Conservation (phyloP, 2,888 invertebrate species). For the Drosophila mayaguana region DNA sequence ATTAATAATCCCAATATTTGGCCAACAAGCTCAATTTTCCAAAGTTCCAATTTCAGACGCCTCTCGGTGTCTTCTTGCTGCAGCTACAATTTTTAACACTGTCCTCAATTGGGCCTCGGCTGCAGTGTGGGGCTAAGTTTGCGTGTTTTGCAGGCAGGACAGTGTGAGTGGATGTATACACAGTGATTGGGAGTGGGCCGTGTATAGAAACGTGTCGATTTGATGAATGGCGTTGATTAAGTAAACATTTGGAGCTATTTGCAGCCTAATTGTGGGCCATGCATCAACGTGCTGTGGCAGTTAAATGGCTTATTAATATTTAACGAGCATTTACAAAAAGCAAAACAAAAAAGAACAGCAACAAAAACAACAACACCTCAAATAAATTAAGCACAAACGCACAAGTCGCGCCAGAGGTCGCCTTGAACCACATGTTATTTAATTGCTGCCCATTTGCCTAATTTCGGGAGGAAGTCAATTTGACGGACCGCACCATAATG, state of each 20-base stretch:
- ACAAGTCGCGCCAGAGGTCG: conserved; percentile 11
- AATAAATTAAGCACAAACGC: conserved; percentile 52
- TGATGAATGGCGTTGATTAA: conserved; percentile 79
- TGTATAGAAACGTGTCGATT: conserved; percentile 73
- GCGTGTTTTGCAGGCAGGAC: conserved; percentile 46
- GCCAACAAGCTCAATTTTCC: no score
- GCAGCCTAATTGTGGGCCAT: conserved; percentile 72
- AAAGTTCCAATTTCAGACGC: conserved; percentile 6
- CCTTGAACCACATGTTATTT: conserved; percentile 55
- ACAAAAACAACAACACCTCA: conserved; percentile 30
- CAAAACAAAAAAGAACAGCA: neutral
- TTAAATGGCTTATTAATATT: conserved; percentile 78
- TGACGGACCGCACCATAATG: conserved; percentile 42
- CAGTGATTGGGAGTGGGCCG: conserved; percentile 4
- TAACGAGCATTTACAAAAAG: conserved; percentile 53
- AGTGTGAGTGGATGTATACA: neutral
- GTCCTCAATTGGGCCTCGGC: conserved; percentile 39
- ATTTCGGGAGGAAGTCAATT: conserved; percentile 60
- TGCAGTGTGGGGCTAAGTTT: conserved; percentile 52
- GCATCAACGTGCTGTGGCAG: conserved; percentile 73
- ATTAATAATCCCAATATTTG: no score
- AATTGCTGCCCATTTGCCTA: conserved; percentile 68
- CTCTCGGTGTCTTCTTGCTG: conserved; percentile 5
- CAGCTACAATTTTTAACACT: conserved; percentile 22
- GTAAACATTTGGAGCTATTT: conserved; percentile 76